Percentiles rank a stretch among this genome's conserved stretches.
These are phyloP conservation scores for Cyclopterus lumpus DNA, from an alignment of 2,797 vertebrate species.

Conservation along the genomic window DNA sequence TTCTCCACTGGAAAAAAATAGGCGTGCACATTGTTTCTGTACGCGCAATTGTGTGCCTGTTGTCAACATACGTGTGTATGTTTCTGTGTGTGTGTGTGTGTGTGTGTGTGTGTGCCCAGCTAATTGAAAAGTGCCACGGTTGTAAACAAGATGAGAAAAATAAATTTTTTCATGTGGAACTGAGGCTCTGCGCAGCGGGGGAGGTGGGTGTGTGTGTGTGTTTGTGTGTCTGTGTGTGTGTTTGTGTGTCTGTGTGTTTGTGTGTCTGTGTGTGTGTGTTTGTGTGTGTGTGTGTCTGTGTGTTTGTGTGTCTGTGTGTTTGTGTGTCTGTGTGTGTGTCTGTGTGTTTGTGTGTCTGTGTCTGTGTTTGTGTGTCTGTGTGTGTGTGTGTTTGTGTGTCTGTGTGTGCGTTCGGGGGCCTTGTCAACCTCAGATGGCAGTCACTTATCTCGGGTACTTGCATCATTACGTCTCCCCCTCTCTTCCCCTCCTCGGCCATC, in stretches of 20 bases:
- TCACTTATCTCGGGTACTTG: slow-evolving; percentile 62
- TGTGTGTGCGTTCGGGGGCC: slow-evolving; percentile 1
- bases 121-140: slow-evolving; percentile 70
- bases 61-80: slow-evolving; percentile 10
- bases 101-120: slow-evolving; percentile 16
- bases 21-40: slow-evolving; percentile 9
- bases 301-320: slow-evolving; percentile 19
- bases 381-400: slow-evolving; percentile 13
- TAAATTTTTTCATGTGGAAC: slow-evolving; percentile 52
- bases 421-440: slow-evolving; percentile 54
- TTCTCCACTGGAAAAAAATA: slow-evolving; percentile 59
- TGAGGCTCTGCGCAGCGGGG: slow-evolving; percentile 11
- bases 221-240: slow-evolving; percentile 23
- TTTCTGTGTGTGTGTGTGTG: slow-evolving; percentile 8
- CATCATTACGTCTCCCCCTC: slow-evolving; percentile 46
- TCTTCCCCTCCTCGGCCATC: slow-evolving; percentile 28
- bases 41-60: background rate
- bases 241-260: slow-evolving; percentile 14
- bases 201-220: slow-evolving; percentile 9
- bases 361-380: slow-evolving; percentile 25
- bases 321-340: slow-evolving; percentile 20
- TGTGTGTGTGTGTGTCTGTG: slow-evolving; percentile 20
- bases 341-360: slow-evolving; percentile 19
- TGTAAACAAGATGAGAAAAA: slow-evolving; percentile 66
- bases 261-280: slow-evolving; percentile 30